Evolutionary conservation across 2,888 invertebrate genomes (phyloP).

Genomic region (Cephalotes varians): DNA sequence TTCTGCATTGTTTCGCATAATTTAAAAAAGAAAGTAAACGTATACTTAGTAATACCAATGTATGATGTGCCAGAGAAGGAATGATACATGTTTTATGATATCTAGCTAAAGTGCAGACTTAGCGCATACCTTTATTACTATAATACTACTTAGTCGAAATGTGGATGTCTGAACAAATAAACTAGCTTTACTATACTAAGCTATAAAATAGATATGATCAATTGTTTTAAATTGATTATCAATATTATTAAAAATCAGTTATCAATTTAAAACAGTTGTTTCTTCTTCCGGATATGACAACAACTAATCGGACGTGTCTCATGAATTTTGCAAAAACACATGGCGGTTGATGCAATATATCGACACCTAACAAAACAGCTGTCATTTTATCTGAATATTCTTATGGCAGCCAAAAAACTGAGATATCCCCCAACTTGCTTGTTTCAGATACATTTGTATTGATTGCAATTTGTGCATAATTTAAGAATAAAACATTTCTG

Average conservation of each 20-base stretch:
- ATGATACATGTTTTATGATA: slow-evolving; percentile 86
- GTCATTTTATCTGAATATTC: slow-evolving; percentile 83
- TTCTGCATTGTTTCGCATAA: slow-evolving; percentile 82
- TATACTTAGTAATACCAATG: slow-evolving; percentile 86
- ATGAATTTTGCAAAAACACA: slow-evolving; percentile 82
- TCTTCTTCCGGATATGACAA: slow-evolving; percentile 85
- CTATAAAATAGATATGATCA: slow-evolving; percentile 83
- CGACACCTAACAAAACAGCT: slow-evolving; percentile 83
- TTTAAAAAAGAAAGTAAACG: slow-evolving; percentile 81
- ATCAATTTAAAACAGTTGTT: slow-evolving; percentile 80
- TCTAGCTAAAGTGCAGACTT: slow-evolving; percentile 86
- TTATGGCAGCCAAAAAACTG: slow-evolving; percentile 85
- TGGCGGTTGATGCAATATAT: slow-evolving; percentile 82
- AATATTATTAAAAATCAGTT: slow-evolving; percentile 66
- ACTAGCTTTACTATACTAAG: slow-evolving; percentile 86
- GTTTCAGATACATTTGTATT: slow-evolving; percentile 87
- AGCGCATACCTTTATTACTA: slow-evolving; percentile 86
- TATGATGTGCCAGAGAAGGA: slow-evolving; percentile 85
- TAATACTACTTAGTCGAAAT: slow-evolving; percentile 86
- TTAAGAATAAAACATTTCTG: slow-evolving; percentile 87
- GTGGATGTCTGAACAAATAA: slow-evolving; percentile 86
- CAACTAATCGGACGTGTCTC: slow-evolving; percentile 85
- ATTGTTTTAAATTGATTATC: slow-evolving; percentile 79
- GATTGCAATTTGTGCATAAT: slow-evolving; percentile 87
- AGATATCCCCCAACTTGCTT: slow-evolving; percentile 86